Conservation (phyloP, 2,797 vertebrate genomes). For the Centropyge bicolor region DNA sequence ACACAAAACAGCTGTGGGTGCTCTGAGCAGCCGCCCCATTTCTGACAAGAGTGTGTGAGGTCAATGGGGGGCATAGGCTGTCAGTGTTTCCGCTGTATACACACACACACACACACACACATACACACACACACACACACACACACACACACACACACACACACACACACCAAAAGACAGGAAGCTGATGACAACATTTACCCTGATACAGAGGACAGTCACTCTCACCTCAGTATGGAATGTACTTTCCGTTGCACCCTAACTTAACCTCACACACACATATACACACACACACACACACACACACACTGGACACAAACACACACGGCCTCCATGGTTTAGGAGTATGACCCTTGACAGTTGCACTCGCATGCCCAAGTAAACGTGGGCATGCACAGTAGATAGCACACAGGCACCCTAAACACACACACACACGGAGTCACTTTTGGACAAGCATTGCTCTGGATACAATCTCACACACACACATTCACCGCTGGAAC, state of each 20-base stretch:
- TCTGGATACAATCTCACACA: neutral
- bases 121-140: neutral
- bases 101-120: neutral
- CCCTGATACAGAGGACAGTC: constrained; percentile 33
- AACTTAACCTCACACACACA: constrained; percentile 22
- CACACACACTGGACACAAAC: neutral
- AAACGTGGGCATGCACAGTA: neutral
- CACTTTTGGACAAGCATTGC: neutral
- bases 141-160: neutral
- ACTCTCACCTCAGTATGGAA: constrained; percentile 61
- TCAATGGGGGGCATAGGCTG: constrained; percentile 49
- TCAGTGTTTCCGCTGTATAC: constrained; percentile 46
- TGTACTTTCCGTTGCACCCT: constrained; percentile 48
- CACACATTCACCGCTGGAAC: neutral
- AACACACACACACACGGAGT: constrained; percentile 6
- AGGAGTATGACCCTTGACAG: constrained; percentile 22
- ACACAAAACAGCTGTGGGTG: constrained; percentile 58
- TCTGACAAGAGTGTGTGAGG: constrained; percentile 60
- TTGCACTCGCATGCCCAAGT: neutral
- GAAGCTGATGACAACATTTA: constrained; percentile 53
- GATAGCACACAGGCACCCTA: neutral
- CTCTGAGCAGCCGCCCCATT: constrained; percentile 46
- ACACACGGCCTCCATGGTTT: constrained; percentile 4
- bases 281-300: constrained; percentile 18
- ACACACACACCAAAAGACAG: constrained; percentile 23